A percentile compares a stretch with the other conserved stretches of the same genome.
These are phyloP conservation scores for Idris sp. DNA, from an alignment of 1,140 invertebrate genomes.

Conservation along the genomic window DNA sequence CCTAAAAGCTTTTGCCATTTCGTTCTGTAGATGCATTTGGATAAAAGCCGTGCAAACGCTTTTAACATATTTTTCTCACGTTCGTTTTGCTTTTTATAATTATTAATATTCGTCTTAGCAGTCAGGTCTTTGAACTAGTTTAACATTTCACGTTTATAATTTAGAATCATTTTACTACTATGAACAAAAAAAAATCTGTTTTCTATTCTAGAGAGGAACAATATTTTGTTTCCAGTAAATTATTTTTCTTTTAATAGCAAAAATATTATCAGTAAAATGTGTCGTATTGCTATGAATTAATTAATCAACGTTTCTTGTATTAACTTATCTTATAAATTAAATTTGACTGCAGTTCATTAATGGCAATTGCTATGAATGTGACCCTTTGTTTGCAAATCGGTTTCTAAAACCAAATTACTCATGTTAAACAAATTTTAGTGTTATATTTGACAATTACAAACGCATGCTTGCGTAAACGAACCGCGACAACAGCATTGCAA, in stretches of 20 bases:
- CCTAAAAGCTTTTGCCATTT: constrained; percentile 63
- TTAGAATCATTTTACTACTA: too few relatives aligned
- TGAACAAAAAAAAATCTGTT: too few relatives aligned
- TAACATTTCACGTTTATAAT: not conserved
- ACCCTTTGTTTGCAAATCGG: constrained; percentile 46
- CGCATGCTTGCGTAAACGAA: not conserved
- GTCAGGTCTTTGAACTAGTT: constrained; percentile 4
- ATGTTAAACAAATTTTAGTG: constrained; percentile 32
- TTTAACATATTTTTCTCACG: constrained; percentile 62
- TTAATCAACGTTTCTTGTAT: not conserved
- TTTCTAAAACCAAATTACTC: constrained; percentile 42
- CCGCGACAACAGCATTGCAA: constrained; percentile 26
- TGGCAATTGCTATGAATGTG: constrained; percentile 26
- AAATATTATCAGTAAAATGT: too few relatives aligned
- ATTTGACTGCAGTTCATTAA: constrained; percentile 13
- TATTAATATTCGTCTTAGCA: constrained; percentile 52
- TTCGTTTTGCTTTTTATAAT: constrained; percentile 42
- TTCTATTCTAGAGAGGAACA: too few relatives aligned
- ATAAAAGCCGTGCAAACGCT: constrained; percentile 59
- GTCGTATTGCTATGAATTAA: too few relatives aligned
- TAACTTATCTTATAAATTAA: constrained; percentile 2
- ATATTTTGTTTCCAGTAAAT: too few relatives aligned
- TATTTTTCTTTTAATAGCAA: too few relatives aligned
- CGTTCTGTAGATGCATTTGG: constrained; percentile 60
- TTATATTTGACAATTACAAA: constrained; percentile 21